Evolutionary conservation across 2,888 invertebrate genomes (phyloP).

Genomic region (Folsomia manolachei): DNA sequence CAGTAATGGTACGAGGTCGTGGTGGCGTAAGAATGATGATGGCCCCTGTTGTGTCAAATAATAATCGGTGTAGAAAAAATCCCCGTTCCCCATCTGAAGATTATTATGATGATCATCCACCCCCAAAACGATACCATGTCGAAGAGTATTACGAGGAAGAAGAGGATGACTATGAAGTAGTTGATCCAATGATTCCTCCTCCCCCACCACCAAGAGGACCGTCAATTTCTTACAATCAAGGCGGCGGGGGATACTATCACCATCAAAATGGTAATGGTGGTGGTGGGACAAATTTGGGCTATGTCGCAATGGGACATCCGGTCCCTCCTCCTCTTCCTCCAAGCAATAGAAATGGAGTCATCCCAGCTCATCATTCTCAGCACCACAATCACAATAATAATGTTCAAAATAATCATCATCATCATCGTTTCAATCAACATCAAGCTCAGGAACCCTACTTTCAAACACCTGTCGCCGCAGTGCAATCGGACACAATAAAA

Average conservation of each 20-base stretch:
- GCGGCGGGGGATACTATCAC: constrained; percentile 16
- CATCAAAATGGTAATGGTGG: constrained; percentile 12
- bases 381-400: constrained; percentile 5
- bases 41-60: background rate
- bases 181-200: constrained; percentile 3
- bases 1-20: background rate
- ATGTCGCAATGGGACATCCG: background rate
- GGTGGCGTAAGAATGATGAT: background rate
- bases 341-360: constrained; percentile 6
- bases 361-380: background rate
- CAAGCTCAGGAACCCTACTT: background rate
- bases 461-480: constrained; percentile 17
- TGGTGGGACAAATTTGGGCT: constrained; percentile 15
- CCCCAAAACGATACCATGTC: constrained; percentile 27
- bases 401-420: background rate
- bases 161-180: constrained; percentile 15
- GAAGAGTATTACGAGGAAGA: constrained; percentile 23
- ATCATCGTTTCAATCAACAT: background rate
- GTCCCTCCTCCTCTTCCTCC: constrained; percentile 13
- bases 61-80: constrained; percentile 16
- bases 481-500: constrained; percentile 38
- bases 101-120: constrained; percentile 30
- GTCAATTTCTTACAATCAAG: constrained; percentile 1
- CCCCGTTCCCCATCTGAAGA: background rate
- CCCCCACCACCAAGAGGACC: constrained; percentile 7